Evolutionary conservation across 2,888 invertebrate species (phyloP), one percentile per base, ranked within the genome.

Genomic region (Lypha dubia): DNA sequence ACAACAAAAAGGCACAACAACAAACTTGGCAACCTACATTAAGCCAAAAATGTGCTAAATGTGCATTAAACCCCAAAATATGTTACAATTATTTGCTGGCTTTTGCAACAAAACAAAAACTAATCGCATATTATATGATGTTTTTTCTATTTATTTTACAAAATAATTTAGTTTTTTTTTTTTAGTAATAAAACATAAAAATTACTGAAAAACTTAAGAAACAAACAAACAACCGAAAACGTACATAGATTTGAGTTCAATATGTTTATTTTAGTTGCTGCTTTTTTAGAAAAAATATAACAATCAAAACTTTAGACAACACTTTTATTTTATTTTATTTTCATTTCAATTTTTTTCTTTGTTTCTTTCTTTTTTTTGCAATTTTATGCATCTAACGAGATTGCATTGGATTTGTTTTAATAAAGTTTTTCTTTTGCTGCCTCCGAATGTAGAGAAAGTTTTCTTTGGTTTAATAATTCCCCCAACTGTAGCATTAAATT

Each of bases 371-470:
- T 49, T 44, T 46, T 58, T 41, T 44, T 51, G 3, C 51, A 60
- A 24, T 53, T 68, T 63, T 41, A 56, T 49, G 58, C 28, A 53
- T 56, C 44, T 32, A 70, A 75, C 46, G 20, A 63, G 38, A 81
- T 56, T 75, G 75, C 38, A 32, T 17, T 67, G 62, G 32, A 38
- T 80, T 75, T 38, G 22, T 49, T 71, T 63, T 32, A 13, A 71
- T 49, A 32, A 1, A 13, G 6, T 65, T 65, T 63, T n/a, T 22
- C 15, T 4, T 9, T 51, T 51, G 4, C 58, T 71, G 28, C 13
- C 44, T 24, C 22, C 20, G 56, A 58, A 60, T 56, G 20, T 20
- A 58, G 81, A 75, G 81, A 81, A 81, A 81, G 81, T 81, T 81
- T 75, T 46, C 35, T 71, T 32, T 56, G 51, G 8, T 17, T 41